phyloP scores from a whole-genome alignment of 2,888 invertebrate species.

The Schizaphis graminum region DNA sequence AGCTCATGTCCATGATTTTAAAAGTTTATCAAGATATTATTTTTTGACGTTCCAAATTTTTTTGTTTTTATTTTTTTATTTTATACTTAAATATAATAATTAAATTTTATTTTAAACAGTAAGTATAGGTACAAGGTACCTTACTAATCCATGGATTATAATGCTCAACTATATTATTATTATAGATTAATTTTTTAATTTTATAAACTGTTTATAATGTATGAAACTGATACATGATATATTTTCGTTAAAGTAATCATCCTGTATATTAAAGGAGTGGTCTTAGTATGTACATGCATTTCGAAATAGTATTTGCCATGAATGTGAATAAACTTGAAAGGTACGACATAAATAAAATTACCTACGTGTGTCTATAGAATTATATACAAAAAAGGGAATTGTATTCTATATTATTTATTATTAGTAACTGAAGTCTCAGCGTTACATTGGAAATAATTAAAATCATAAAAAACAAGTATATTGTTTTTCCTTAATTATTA shows the following conservation, averaged over 20 bases:
- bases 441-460: not conserved
- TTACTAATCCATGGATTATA: not conserved
- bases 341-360: conserved; percentile 5
- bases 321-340: conserved; percentile 1
- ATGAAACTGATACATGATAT: not conserved
- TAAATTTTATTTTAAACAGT: not conserved
- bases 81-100: not conserved
- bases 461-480: not conserved
- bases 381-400: not conserved
- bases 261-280: not conserved
- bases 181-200: not conserved
- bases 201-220: not conserved
- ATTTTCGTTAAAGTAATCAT: not conserved
- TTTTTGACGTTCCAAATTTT: not conserved
- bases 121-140: not conserved
- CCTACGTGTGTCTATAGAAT: not conserved
- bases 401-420: not conserved
- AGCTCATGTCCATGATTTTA: not conserved
- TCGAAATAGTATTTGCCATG: not conserved
- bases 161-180: not conserved
- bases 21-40: not conserved
- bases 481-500: not conserved
- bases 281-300: not conserved
- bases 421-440: not conserved
- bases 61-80: no score